Base-by-base conservation (phyloP, 2,888 invertebrate species). In the Amphipyra tragopoginis region DNA sequence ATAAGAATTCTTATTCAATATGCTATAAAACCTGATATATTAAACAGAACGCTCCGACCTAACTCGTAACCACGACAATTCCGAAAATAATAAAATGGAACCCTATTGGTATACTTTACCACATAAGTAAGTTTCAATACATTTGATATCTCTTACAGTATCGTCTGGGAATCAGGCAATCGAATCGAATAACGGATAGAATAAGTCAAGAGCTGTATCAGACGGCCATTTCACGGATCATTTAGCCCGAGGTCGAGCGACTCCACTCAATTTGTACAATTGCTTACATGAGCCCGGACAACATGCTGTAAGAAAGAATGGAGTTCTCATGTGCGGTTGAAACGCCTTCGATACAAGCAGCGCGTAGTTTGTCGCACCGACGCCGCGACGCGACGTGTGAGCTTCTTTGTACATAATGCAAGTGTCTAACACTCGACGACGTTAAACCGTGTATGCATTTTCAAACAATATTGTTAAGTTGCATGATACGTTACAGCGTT, bases 181-280 rank as follows among this genome's bases (percentile, higher is more conserved):
- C 79, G 83, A 81, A 82, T 84, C 84, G 68, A 82, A 82, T 86
- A 84, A 80, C 78, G 77, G 80, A 79, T 77, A 81, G 82, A 84
- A 88, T 88, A 86, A 89, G 80, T 89, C 88, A 84, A 79, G 79
- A 79, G 76, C 73, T 81, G 83, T 84, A 87, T 86, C 86, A 72
- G 80, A 78, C 77, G 79, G 79, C 81, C 79, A 83, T 88, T 88
- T 87, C 83, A 86, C 84, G 86, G 84, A 73, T 80, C 86, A 84
- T 87, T 89, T 81, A 70, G 64, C 44, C 65, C 65, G 75, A 75
- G 78, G 78, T 79, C 77, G 73, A 57, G 39, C 45, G 77, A 77
- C 80, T 80, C 72, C 77, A 76, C 78, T 84, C 86, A 85, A 86
- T 86, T 86, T 86, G 79, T 86, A 83, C 85, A 83, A 86, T 84